Evolutionary conservation across 2,888 invertebrate species (phyloP).

Genomic region (Dusona sp.): DNA sequence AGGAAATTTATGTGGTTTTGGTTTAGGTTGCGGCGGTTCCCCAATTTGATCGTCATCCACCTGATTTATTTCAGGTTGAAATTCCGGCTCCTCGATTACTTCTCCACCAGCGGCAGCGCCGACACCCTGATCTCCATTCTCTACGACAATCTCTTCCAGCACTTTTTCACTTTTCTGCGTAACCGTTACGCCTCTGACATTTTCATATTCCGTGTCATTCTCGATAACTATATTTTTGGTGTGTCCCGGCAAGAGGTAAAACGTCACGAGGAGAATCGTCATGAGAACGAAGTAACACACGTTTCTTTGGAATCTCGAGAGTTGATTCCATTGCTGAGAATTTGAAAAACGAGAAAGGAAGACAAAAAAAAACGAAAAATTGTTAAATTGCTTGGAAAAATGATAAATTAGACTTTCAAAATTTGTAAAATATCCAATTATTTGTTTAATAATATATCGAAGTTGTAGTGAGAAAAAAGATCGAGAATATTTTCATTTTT

Average conservation of each 20-base stretch:
- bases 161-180: slow-evolving; percentile 78
- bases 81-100: slow-evolving; percentile 85
- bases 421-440: not conserved
- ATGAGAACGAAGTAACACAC: slow-evolving; percentile 88
- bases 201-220: slow-evolving; percentile 80
- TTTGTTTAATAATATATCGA: not conserved
- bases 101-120: slow-evolving; percentile 79
- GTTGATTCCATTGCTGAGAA: slow-evolving; percentile 92
- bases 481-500: not conserved
- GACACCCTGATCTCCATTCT: slow-evolving; percentile 72
- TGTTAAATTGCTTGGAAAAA: not conserved
- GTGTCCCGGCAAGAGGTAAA: slow-evolving; percentile 87
- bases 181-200: slow-evolving; percentile 74
- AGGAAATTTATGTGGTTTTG: slow-evolving; percentile 78
- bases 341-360: not conserved
- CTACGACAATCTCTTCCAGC: slow-evolving; percentile 79
- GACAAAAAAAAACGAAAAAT: not conserved
- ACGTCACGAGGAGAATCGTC: slow-evolving; percentile 87
- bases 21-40: slow-evolving; percentile 82
- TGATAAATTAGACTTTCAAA: not conserved
- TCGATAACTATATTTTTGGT: slow-evolving; percentile 79
- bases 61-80: slow-evolving; percentile 82
- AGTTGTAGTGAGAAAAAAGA: not conserved
- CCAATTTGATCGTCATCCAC: slow-evolving; percentile 82
- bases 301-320: slow-evolving; percentile 93